Percentiles rank a stretch among this genome's conserved stretches.
phyloP scores from a whole-genome alignment of 2,113 vertebrate species.

The Solenodon paradoxus region DNA sequence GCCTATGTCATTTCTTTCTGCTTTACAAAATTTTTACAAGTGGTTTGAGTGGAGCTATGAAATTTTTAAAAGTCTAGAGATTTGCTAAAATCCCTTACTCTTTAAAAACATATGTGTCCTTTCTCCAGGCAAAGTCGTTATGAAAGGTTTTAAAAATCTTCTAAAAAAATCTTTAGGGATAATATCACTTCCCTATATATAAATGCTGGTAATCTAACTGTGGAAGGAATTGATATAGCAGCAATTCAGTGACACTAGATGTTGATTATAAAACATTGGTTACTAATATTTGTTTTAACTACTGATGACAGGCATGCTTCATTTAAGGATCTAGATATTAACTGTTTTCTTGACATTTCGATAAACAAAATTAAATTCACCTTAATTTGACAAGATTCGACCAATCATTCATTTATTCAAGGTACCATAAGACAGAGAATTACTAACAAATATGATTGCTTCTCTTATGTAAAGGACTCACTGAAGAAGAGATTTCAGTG shows the following conservation, averaged over 20 bases:
- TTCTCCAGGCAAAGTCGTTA: constrained; percentile 12
- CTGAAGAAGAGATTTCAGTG: background rate
- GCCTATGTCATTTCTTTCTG: background rate
- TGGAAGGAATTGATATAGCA: background rate
- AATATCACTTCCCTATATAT: background rate
- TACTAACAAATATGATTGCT: background rate
- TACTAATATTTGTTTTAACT: constrained; percentile 19
- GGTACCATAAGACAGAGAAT: background rate
- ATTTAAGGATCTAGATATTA: background rate
- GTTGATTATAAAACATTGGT: background rate
- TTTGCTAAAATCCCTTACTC: background rate
- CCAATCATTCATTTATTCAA: background rate
- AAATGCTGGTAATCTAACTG: background rate
- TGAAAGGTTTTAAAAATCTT: constrained; percentile 19
- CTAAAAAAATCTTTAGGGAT: background rate
- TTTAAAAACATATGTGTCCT: background rate
- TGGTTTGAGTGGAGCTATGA: background rate
- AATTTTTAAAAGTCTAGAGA: constrained; percentile 12
- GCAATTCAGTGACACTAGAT: background rate
- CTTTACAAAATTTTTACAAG: background rate
- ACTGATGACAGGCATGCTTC: background rate
- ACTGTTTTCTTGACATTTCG: background rate
- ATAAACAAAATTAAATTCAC: background rate
- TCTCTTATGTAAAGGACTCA: background rate
- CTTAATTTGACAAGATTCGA: background rate